Evolutionary conservation across 1,140 invertebrate species (phyloP).

Genomic region (Dufourea novaeangliae): DNA sequence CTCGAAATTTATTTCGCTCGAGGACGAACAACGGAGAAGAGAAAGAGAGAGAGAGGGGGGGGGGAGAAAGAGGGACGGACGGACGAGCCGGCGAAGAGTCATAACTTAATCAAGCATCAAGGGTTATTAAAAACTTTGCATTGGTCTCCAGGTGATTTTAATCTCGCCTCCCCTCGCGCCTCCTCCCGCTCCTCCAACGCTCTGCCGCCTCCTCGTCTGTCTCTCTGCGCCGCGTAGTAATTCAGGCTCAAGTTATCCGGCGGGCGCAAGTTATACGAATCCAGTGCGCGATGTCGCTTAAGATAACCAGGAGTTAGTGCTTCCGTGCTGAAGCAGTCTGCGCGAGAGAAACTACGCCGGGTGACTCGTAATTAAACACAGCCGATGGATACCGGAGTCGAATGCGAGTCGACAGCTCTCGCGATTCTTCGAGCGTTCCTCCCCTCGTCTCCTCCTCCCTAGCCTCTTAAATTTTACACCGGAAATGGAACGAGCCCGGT

Average conservation of each 20-base stretch:
- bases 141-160: conserved; percentile 75
- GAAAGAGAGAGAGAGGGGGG: conserved; percentile 36
- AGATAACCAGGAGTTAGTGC: conserved; percentile 75
- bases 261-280: conserved; percentile 75
- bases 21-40: conserved; percentile 52
- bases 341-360: conserved; percentile 65
- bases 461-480: conserved; percentile 43
- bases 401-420: conserved; percentile 50
- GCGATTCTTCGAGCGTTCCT: conserved; percentile 47
- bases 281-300: conserved; percentile 72
- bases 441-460: not conserved
- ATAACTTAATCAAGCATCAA: conserved; percentile 77
- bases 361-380: conserved; percentile 73
- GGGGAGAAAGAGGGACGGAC: conserved; percentile 29
- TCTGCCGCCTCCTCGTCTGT: not conserved
- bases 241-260: conserved; percentile 70
- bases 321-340: conserved; percentile 68
- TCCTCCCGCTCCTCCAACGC: no score
- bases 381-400: conserved; percentile 50
- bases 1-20: conserved; percentile 59
- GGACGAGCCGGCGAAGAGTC: conserved; percentile 55
- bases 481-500: conserved; percentile 27
- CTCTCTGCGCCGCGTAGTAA: conserved; percentile 62
- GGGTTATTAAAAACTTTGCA: conserved; percentile 78
- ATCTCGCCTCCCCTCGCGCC: conserved; percentile 62